Percentiles rank a stretch among this genome's conserved stretches.
phyloP scores from a whole-genome alignment of 2,888 invertebrate species.

The Lasioglossum villosulum region DNA sequence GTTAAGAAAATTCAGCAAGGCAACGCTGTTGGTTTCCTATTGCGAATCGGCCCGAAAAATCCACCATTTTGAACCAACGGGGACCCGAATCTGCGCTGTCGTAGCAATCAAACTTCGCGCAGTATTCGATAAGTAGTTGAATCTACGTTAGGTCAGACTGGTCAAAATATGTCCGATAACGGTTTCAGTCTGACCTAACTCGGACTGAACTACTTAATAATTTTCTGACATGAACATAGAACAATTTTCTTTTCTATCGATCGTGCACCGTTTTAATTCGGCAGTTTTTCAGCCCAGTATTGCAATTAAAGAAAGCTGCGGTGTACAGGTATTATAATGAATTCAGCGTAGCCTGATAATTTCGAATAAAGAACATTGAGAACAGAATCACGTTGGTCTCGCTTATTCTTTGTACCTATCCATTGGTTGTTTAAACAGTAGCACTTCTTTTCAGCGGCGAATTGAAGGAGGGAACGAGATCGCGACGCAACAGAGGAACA shows the following conservation, averaged over 20 bases:
- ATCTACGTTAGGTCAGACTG: neutral
- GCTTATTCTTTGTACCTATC: constrained; percentile 1
- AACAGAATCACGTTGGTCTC: neutral
- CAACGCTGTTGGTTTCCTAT: neutral
- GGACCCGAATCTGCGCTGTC: neutral
- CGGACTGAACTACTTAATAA: neutral
- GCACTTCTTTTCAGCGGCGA: constrained; percentile 1
- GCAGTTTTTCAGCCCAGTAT: neutral
- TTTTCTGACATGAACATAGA: no score
- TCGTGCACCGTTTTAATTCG: no score
- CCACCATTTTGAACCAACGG: neutral
- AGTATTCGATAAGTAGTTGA: neutral
- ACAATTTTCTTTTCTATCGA: no score
- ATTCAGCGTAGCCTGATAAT: neutral
- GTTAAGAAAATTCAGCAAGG: constrained; percentile 46
- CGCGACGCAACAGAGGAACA: constrained; percentile 13
- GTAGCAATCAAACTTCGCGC: neutral
- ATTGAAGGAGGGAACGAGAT: neutral
- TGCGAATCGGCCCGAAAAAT: neutral
- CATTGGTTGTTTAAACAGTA: neutral
- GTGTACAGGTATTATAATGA: neutral
- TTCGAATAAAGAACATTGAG: constrained; percentile 7
- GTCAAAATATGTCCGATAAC: no score
- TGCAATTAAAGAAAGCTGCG: neutral
- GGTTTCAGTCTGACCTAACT: neutral